Evolutionary conservation across 2,888 invertebrate genomes (phyloP).

Genomic region (Phyllotreta striolata): DNA sequence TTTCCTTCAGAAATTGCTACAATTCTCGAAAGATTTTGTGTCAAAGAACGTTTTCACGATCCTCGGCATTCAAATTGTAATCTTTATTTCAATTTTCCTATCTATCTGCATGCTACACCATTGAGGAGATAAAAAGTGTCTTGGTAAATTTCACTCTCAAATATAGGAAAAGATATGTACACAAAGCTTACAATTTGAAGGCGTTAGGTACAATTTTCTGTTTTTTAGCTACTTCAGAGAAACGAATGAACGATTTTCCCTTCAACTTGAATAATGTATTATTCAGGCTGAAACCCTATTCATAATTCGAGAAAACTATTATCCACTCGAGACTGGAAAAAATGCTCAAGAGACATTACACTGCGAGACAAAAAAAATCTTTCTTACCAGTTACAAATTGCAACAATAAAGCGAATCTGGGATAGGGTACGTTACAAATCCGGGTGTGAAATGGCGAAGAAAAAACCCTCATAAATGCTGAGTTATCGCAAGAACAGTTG

Average conservation of each 20-base stretch:
- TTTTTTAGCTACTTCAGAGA: neutral
- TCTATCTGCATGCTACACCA: constrained; percentile 22
- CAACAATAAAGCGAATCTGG: constrained; percentile 14
- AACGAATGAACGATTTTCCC: too few species aligned
- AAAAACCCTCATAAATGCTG: constrained; percentile 28
- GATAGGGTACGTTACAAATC: constrained; percentile 20
- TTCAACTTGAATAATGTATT: too few species aligned
- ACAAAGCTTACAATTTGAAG: too few species aligned
- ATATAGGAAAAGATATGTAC: neutral
- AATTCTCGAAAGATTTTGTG: constrained; percentile 28
- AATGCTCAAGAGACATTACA: too few species aligned
- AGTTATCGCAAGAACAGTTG: constrained; percentile 23
- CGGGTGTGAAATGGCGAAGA: constrained; percentile 26
- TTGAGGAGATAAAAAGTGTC: constrained; percentile 1
- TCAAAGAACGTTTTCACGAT: constrained; percentile 27
- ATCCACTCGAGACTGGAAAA: too few species aligned
- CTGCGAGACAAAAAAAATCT: too few species aligned
- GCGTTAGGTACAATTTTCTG: neutral
- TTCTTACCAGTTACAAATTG: constrained; percentile 16
- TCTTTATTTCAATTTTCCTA: constrained; percentile 15
- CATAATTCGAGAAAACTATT: too few species aligned
- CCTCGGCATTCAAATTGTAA: constrained; percentile 26
- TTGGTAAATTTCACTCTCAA: constrained; percentile 15
- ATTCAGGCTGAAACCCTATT: too few species aligned
- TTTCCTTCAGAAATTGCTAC: constrained; percentile 15